phyloP scores from a whole-genome alignment of 2,888 invertebrate genomes.

The Ormyrus labotus region DNA sequence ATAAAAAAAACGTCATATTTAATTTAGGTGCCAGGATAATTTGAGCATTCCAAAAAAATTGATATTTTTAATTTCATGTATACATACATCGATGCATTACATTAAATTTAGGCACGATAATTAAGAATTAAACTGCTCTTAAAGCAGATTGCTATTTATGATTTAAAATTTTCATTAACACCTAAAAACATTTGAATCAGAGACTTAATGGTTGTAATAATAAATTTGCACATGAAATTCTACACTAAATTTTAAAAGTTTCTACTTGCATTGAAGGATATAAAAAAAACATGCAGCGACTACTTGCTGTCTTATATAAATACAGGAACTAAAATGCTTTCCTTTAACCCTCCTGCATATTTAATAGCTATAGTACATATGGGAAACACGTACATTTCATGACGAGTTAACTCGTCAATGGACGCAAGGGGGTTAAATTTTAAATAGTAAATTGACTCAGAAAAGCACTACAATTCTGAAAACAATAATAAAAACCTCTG shows the following conservation, averaged over 20 bases:
- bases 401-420: too few relatives aligned
- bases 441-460: background rate
- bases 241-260: background rate
- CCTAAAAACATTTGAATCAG: slow-evolving; percentile 20
- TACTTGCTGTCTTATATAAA: slow-evolving; percentile 18
- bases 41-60: slow-evolving; percentile 48
- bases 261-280: slow-evolving; percentile 10
- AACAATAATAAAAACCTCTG: slow-evolving; percentile 26
- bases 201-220: background rate
- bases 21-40: slow-evolving; percentile 4
- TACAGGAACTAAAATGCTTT: slow-evolving; percentile 26
- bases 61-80: slow-evolving; percentile 12
- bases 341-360: background rate
- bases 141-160: slow-evolving; percentile 25
- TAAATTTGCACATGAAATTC: background rate
- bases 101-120: background rate
- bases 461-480: slow-evolving; percentile 32
- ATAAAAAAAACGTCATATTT: slow-evolving; percentile 8
- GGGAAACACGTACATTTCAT: too few relatives aligned
- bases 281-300: slow-evolving; percentile 28
- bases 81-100: slow-evolving; percentile 29
- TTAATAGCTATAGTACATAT: too few relatives aligned
- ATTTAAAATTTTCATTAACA: slow-evolving; percentile 15
- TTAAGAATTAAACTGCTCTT: slow-evolving; percentile 12
- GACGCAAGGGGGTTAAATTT: background rate